phyloP scores from a whole-genome alignment of 2,888 invertebrate genomes.

The Hartigia nigra region DNA sequence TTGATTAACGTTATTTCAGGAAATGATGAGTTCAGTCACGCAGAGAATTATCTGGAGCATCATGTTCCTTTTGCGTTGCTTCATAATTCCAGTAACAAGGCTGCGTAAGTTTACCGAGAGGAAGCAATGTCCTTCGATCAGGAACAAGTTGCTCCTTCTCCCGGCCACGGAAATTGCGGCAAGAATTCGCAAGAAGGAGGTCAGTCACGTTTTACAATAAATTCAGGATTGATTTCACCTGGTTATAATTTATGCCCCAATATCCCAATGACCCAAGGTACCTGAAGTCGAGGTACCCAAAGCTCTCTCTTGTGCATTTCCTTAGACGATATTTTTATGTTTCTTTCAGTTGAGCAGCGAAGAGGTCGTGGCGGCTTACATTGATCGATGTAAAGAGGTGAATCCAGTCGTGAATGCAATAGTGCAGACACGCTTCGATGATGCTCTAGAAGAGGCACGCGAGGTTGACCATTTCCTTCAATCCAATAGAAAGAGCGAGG shows the following conservation, averaged over 20 bases:
- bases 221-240: not conserved
- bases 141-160: constrained; percentile 75
- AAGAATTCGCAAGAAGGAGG: constrained; percentile 79
- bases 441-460: constrained; percentile 74
- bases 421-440: constrained; percentile 74
- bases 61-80: constrained; percentile 33
- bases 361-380: constrained; percentile 71
- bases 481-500: constrained; percentile 46
- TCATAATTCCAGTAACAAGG: constrained; percentile 35
- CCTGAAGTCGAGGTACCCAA: constrained; percentile 7
- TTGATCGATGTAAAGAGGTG: constrained; percentile 74
- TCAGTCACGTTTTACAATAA: constrained; percentile 52
- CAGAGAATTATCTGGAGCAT: constrained; percentile 27
- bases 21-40: constrained; percentile 24
- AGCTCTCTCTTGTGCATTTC: not conserved
- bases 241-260: no score
- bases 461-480: constrained; percentile 68
- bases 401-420: constrained; percentile 78
- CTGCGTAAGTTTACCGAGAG: constrained; percentile 31
- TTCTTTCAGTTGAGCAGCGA: constrained; percentile 71
- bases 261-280: not conserved
- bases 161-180: constrained; percentile 77
- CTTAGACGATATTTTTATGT: not conserved
- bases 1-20: constrained; percentile 18
- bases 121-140: constrained; percentile 71